Percentiles rank a stretch among this genome's conserved stretches.
These are phyloP conservation scores for Microplitis demolitor DNA, from an alignment of 1,140 invertebrate species.

Conservation along the genomic window DNA sequence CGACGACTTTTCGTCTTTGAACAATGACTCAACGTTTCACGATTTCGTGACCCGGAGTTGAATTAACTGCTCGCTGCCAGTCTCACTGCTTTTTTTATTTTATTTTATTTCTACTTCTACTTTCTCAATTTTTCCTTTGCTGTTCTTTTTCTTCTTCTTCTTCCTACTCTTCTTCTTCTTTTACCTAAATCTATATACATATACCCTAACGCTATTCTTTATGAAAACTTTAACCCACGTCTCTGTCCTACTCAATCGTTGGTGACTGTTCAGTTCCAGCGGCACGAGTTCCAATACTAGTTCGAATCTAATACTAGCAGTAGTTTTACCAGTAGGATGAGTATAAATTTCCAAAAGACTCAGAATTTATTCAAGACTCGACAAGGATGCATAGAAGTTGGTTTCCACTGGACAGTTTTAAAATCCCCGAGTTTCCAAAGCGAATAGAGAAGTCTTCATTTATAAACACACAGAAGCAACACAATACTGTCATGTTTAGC, in stretches of 20 bases:
- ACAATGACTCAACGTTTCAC: slow-evolving; percentile 3
- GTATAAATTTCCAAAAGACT: slow-evolving; percentile 15
- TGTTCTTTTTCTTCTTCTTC: neutral
- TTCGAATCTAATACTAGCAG: no score
- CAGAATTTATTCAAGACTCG: slow-evolving; percentile 9
- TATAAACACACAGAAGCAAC: neutral
- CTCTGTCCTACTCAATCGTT: neutral
- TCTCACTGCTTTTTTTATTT: neutral
- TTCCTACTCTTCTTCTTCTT: neutral
- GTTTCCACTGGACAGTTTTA: neutral
- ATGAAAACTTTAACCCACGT: slow-evolving; percentile 19
- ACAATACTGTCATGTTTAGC: neutral
- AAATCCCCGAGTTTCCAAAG: neutral
- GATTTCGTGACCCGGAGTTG: slow-evolving; percentile 7
- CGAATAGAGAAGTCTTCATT: neutral
- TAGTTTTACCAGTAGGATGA: neutral
- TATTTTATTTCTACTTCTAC: neutral
- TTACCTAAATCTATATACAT: neutral
- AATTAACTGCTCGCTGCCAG: neutral
- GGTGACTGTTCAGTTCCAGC: no score
- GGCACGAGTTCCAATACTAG: no score
- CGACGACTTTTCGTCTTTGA: slow-evolving; percentile 1
- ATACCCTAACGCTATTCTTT: slow-evolving; percentile 4
- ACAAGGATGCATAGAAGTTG: slow-evolving; percentile 19
- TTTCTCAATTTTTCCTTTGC: neutral